A percentile compares a stretch with the other conserved stretches of the same genome.
These are phyloP conservation scores for Erpornis zantholeuca DNA, from an alignment of 2,113 vertebrate species.

Conservation along the genomic window DNA sequence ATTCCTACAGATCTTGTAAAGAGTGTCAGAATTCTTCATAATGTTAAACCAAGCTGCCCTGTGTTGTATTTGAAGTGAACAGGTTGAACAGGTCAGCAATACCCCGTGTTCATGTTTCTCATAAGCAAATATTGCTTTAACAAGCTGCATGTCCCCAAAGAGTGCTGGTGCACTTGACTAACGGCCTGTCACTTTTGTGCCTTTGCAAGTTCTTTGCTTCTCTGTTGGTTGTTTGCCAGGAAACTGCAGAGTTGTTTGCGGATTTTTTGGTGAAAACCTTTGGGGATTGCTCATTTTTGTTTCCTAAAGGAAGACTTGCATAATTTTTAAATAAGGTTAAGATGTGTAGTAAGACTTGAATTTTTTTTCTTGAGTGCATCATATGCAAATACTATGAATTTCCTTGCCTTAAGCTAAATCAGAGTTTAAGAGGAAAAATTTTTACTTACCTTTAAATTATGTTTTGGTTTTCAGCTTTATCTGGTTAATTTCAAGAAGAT, in stretches of 20 bases:
- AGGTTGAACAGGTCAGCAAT: neutral
- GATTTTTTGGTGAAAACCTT: neutral
- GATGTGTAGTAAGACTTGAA: neutral
- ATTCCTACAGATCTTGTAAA: neutral
- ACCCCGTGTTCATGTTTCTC: neutral
- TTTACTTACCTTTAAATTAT: neutral
- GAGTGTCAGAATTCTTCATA: neutral
- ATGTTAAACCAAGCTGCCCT: neutral
- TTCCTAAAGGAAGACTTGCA: neutral
- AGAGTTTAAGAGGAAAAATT: neutral
- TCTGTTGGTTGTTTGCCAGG: neutral
- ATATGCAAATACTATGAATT: conserved; percentile 11
- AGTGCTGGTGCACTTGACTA: neutral
- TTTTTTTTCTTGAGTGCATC: neutral
- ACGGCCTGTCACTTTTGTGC: neutral
- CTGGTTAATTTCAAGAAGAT: neutral
- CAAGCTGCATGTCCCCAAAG: neutral
- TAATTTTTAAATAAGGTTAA: neutral
- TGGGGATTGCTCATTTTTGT: neutral
- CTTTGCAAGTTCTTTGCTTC: neutral
- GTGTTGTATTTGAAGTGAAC: neutral
- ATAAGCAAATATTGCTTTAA: neutral
- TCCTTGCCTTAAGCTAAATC: neutral
- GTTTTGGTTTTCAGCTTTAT: neutral
- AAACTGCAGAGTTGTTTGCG: neutral